Evolutionary conservation across 1,140 invertebrate species (phyloP).

Genomic region (Thereuonema tuberculata): DNA sequence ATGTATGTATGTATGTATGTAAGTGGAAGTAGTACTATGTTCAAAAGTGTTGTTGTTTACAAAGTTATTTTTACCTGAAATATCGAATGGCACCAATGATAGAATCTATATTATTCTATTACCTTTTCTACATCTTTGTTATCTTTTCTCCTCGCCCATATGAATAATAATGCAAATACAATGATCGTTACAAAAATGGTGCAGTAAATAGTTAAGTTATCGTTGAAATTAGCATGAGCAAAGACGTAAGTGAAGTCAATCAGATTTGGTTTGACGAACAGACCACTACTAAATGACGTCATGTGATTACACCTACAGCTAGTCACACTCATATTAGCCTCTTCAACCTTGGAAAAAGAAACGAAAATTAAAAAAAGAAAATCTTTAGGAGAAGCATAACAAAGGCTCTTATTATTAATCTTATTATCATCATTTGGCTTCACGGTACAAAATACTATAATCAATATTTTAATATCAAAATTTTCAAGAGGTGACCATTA

Average conservation of each 20-base stretch:
- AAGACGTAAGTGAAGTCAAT: conserved; percentile 43
- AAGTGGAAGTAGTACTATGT: not conserved
- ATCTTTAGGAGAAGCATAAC: too few relatives aligned
- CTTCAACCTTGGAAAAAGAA: too few relatives aligned
- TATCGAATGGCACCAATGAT: too few relatives aligned
- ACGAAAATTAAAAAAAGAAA: too few relatives aligned
- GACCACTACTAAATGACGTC: conserved; percentile 40
- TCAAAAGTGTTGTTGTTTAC: too few relatives aligned
- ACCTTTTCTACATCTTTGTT: conserved; percentile 35
- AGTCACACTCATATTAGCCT: conserved; percentile 24
- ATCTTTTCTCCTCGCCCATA: conserved; percentile 37
- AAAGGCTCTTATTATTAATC: too few relatives aligned
- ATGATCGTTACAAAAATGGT: conserved; percentile 35
- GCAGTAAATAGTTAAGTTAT: conserved; percentile 41
- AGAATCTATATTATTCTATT: not conserved
- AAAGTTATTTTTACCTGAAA: too few relatives aligned
- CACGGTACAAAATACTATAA: too few relatives aligned
- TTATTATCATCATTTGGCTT: too few relatives aligned
- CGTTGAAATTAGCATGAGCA: conserved; percentile 36
- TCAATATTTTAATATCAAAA: too few relatives aligned
- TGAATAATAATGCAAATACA: conserved; percentile 32
- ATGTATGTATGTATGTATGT: too few relatives aligned
- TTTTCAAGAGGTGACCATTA: too few relatives aligned
- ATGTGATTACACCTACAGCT: conserved; percentile 39
- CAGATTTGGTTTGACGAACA: conserved; percentile 39